Base-by-base conservation (phyloP, 2,797 vertebrate species). In the Amazonetta brasiliensis region DNA sequence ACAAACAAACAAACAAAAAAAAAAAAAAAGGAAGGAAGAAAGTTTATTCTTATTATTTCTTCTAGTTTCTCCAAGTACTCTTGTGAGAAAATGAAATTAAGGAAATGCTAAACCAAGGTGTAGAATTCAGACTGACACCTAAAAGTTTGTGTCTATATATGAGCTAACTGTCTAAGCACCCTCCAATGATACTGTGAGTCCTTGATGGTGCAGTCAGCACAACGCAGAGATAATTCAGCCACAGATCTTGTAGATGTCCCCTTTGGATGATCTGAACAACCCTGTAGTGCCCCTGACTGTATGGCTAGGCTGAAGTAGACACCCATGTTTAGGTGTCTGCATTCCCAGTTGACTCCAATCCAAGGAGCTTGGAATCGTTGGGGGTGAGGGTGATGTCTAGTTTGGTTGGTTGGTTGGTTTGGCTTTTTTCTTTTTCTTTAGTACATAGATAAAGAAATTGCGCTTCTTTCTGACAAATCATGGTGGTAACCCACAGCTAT, bases 351-450 rank as follows among this genome's bases (percentile, higher is more conserved):
- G 77, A 62, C 67, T 62, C 23, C 13, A 22, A 59, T 55, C 6
- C 46, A 22, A 44, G 33, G 22, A 48, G 12, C 4, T 15, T 31
- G 35, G 48, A 63, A 25, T 6, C 13, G 5, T 54, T 33, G 23
- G 16, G 21, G 30, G 4, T 16, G 12, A 44, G 8, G 31, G 2
- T 10, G 46, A 44, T 44, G 19, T 44, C 43, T 48, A 25, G 56
- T 50, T 73, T 56, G 13, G 6, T 59, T 41, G 2, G 1, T 35
- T 67, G 8, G 3, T 9, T 73, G 20, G 33, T 74, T 69, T 22
- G 1, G 3, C 1, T 16, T 44, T 33, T 54, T 30, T 11, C 15
- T 52, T 0, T 85, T 30, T 31, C 37, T n/a, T 16, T 13, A 7
- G 12, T 66, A 21, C 2, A 12, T 48, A 3, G 6, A 52, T 18